These are phyloP conservation scores for Amphipyra berbera DNA, from an alignment of 2,888 invertebrate species.

Conservation along the genomic window DNA sequence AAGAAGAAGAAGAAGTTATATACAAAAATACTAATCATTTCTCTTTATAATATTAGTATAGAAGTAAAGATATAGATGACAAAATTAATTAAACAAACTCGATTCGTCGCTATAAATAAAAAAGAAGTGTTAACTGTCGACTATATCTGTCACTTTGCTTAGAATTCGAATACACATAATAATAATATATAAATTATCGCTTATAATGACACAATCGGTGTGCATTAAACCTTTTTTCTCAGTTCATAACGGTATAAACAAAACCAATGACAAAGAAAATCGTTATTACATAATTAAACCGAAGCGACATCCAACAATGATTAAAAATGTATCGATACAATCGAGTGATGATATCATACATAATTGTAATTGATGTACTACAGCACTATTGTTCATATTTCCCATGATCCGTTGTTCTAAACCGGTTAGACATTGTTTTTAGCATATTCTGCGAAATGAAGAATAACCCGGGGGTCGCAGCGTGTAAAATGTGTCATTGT, in stretches of 20 bases:
- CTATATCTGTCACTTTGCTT: slow-evolving; percentile 44
- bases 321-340: slow-evolving; percentile 25
- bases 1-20: too few species aligned
- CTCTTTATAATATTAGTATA: too few species aligned
- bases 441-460: slow-evolving; percentile 67
- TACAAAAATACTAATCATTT: too few species aligned
- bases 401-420: slow-evolving; percentile 50
- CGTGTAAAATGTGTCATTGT: slow-evolving; percentile 72
- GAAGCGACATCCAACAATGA: slow-evolving; percentile 1
- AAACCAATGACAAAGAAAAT: background rate
- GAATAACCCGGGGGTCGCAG: slow-evolving; percentile 66
- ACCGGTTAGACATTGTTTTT: slow-evolving; percentile 55
- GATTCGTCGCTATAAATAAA: slow-evolving; percentile 19
- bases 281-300: background rate
- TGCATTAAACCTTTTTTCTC: slow-evolving; percentile 17
- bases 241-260: background rate
- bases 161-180: slow-evolving; percentile 35
- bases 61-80: too few species aligned
- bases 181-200: slow-evolving; percentile 37
- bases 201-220: slow-evolving; percentile 37
- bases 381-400: slow-evolving; percentile 47
- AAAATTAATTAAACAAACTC: slow-evolving; percentile 33
- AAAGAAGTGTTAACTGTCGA: slow-evolving; percentile 28
- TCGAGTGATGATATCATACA: slow-evolving; percentile 34
- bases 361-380: slow-evolving; percentile 22